Evolutionary conservation across 2,797 vertebrate genomes (phyloP).

Genomic region (Gymnoscopelus braueri): DNA sequence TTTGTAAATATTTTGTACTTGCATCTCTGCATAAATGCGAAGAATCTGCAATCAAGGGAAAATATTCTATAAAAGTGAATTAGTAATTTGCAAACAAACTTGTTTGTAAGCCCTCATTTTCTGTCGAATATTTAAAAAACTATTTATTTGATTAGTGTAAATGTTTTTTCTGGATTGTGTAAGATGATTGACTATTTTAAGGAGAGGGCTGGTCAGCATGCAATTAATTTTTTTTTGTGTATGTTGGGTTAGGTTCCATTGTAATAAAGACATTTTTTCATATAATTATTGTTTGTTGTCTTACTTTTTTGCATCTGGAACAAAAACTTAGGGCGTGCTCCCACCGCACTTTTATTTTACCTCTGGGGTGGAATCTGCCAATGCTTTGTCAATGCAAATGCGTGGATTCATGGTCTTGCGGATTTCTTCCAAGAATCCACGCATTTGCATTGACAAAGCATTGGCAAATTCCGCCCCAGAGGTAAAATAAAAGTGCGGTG

Average conservation of each 20-base stretch:
- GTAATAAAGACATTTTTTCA: slow-evolving; percentile 49
- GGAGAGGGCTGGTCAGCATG: not conserved
- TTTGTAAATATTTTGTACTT: not conserved
- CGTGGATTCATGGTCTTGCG: too few relatives aligned
- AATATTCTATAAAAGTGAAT: not conserved
- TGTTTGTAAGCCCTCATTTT: slow-evolving; percentile 5
- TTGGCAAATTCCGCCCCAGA: too few relatives aligned
- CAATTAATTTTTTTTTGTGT: slow-evolving; percentile 13
- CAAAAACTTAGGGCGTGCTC: too few relatives aligned
- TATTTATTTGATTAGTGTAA: slow-evolving; percentile 20
- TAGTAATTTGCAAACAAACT: slow-evolving; percentile 9
- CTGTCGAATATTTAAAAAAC: slow-evolving; percentile 11
- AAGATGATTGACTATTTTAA: slow-evolving; percentile 15
- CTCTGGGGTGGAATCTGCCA: too few relatives aligned
- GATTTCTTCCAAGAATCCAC: too few relatives aligned
- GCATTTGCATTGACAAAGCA: too few relatives aligned
- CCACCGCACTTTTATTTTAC: too few relatives aligned
- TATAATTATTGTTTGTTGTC: slow-evolving; percentile 1
- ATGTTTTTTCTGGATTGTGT: not conserved
- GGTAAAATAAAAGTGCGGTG: too few relatives aligned
- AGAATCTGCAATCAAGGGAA: not conserved
- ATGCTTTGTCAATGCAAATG: too few relatives aligned
- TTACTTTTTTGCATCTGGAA: not conserved
- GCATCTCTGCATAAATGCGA: not conserved
- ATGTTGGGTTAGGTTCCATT: slow-evolving; percentile 18